Percentiles rank a stretch among this genome's conserved stretches.
These are phyloP conservation scores for Eristalis pertinax DNA, from an alignment of 2,888 invertebrate genomes.

Conservation along the genomic window DNA sequence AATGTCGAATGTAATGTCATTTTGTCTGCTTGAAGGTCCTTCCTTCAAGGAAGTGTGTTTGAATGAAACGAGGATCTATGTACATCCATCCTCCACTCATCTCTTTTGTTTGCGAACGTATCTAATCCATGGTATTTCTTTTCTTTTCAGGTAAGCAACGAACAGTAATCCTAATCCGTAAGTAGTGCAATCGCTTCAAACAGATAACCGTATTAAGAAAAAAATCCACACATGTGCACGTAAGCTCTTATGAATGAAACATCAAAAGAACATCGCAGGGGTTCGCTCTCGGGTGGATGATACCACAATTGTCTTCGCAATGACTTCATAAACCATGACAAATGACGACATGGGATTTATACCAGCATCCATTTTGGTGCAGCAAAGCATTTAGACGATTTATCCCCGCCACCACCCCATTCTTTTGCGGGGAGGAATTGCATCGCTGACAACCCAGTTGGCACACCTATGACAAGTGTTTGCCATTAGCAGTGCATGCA, in stretches of 20 bases:
- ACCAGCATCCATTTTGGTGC: slow-evolving; percentile 28
- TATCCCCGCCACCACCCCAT: slow-evolving; percentile 11
- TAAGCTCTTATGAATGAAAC: not conserved
- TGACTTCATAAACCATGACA: slow-evolving; percentile 23
- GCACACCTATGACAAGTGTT: slow-evolving; percentile 20
- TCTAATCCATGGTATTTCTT: slow-evolving; percentile 1
- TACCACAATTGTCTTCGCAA: slow-evolving; percentile 16
- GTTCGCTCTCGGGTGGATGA: not conserved
- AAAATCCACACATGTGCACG: not conserved
- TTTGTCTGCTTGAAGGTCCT: not conserved
- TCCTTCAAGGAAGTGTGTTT: not conserved
- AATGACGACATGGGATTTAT: slow-evolving; percentile 25
- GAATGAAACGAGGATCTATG: not conserved
- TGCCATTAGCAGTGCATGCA: slow-evolving; percentile 20
- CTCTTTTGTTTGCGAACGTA: not conserved
- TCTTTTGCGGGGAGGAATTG: slow-evolving; percentile 35
- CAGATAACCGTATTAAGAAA: not conserved
- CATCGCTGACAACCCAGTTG: slow-evolving; percentile 25
- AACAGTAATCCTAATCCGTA: slow-evolving; percentile 8
- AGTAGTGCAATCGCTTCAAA: slow-evolving; percentile 42
- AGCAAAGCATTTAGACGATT: slow-evolving; percentile 41
- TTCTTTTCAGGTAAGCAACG: slow-evolving; percentile 53
- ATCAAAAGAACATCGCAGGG: not conserved
- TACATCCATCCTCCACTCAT: not conserved
- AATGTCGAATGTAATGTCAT: not conserved